Conservation (phyloP, 2,888 invertebrate species). For the Spicauda simplicius region DNA sequence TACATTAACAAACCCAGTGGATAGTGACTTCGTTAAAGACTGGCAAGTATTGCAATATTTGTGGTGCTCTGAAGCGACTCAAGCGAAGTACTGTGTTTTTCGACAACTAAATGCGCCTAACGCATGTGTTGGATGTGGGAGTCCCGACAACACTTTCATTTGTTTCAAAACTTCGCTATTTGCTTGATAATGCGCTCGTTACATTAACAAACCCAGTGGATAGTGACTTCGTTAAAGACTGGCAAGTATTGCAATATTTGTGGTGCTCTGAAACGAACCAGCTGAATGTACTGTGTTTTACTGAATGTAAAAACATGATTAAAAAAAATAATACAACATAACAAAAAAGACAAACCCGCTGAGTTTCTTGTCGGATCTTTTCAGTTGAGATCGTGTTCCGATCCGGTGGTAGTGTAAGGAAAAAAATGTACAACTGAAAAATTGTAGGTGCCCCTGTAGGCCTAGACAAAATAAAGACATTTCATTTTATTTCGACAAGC, state of each 20-base stretch:
- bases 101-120: not conserved
- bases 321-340: too few species aligned
- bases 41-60: not conserved
- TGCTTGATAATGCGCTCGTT: conserved; percentile 49
- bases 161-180: conserved; percentile 46
- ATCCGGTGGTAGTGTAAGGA: conserved; percentile 42
- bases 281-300: too few species aligned
- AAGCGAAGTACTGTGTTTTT: not conserved
- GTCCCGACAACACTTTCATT: conserved; percentile 48
- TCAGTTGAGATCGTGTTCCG: too few species aligned
- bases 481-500: conserved; percentile 12
- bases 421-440: too few species aligned
- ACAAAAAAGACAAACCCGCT: too few species aligned
- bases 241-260: conserved; percentile 1
- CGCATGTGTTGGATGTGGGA: too few species aligned
- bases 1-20: conserved; percentile 47
- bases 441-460: too few species aligned
- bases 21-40: conserved; percentile 38
- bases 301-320: conserved; percentile 24
- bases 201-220: conserved; percentile 47
- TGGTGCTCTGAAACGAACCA: too few species aligned
- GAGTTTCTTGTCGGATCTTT: too few species aligned
- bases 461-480: too few species aligned
- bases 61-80: not conserved
- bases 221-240: conserved; percentile 30